Percentiles rank a stretch among this genome's conserved stretches.
phyloP scores from a whole-genome alignment of 2,888 invertebrate species.

The Phrixothrix hirtus region DNA sequence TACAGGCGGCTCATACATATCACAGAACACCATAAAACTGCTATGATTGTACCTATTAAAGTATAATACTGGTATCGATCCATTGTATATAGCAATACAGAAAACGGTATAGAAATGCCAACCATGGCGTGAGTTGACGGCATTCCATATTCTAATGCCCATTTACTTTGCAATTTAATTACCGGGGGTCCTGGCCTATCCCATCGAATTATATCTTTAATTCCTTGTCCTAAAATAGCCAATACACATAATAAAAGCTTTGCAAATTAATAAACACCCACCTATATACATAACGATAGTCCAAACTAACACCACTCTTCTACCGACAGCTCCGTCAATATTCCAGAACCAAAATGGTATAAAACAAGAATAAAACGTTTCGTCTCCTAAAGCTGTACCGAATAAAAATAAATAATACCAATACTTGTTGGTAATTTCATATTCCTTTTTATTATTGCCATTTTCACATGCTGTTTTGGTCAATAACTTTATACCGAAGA shows the following conservation, averaged over 20 bases:
- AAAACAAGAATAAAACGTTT: slow-evolving; percentile 87
- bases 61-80: slow-evolving; percentile 76
- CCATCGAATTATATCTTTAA: slow-evolving; percentile 87
- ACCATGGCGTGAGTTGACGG: slow-evolving; percentile 95
- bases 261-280: slow-evolving; percentile 46
- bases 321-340: slow-evolving; percentile 82
- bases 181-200: slow-evolving; percentile 87
- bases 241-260: neutral
- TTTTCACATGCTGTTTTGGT: too few species aligned
- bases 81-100: slow-evolving; percentile 78
- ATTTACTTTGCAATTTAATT: slow-evolving; percentile 80
- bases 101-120: slow-evolving; percentile 84
- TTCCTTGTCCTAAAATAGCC: slow-evolving; percentile 70
- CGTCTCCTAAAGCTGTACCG: slow-evolving; percentile 87
- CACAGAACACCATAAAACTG: slow-evolving; percentile 71
- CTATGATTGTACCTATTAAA: slow-evolving; percentile 62
- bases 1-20: slow-evolving; percentile 86
- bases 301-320: slow-evolving; percentile 83
- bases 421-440: slow-evolving; percentile 69
- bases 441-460: slow-evolving; percentile 44
- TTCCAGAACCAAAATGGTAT: slow-evolving; percentile 96
- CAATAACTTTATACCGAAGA: slow-evolving; percentile 67
- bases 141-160: slow-evolving; percentile 93
- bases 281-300: slow-evolving; percentile 83
- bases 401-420: slow-evolving; percentile 85